Base-by-base conservation (phyloP, 2,888 invertebrate species). In the Agrochola litura region DNA sequence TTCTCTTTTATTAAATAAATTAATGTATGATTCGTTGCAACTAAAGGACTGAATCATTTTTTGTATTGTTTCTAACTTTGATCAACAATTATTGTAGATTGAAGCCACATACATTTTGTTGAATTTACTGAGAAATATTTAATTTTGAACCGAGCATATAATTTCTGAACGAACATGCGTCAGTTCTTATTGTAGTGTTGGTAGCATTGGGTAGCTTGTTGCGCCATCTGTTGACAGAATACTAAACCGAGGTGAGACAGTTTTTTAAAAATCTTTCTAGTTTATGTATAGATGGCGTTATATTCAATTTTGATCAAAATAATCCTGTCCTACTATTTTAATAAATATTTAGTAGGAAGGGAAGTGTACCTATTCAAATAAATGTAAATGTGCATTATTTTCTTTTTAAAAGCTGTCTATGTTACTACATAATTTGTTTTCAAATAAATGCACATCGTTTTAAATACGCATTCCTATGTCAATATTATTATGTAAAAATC, bases 401-500 rank as follows among this genome's bases (percentile, higher is more conserved):
- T 30, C 1, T 30, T 30, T 30, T 30, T 30, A 1, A 30, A 30
- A 30, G 22, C 30, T 6, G 10, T 12, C 0, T 22, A 52, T 10
- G 2, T 25, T n/a, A 52, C 12, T 22, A n/a, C n/a, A n/a, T n/a
- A 37, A 61, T 63, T 75, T n/a, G 43, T 61, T 14, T 30, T 30
- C 30, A 30, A 1, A 30, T 2, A 72, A 68, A 41, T 70, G n/a
- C 10, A 64, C 64, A 73, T 71, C 74, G n/a, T 58, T 81, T 64
- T 56, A 30, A 56, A 61, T 66, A 65, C 14, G 46, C 46, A 49
- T 49, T 49, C 54, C 68, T 69, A 16, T 2, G 2, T 2, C 30
- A 46, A 30, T 49, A 14, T 49, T 67, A 68, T 63, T 76, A 77
- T 73, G 73, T 61, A 81, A 69, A 60, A 70, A 83, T 86, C 61